phyloP scores from a whole-genome alignment of 2,888 invertebrate genomes.

The Formica aserva region DNA sequence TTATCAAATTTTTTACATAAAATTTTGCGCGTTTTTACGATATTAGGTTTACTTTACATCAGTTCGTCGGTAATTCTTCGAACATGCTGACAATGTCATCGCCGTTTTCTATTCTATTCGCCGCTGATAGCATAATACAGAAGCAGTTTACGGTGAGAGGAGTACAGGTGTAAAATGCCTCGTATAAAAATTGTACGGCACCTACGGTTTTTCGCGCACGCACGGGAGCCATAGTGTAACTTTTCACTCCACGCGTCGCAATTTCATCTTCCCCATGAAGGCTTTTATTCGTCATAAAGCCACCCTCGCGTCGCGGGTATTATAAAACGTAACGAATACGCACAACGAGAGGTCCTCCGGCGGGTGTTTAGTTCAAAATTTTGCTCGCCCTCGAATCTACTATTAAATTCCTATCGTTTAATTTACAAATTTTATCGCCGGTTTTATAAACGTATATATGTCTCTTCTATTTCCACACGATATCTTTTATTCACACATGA shows the following conservation, averaged over 20 bases:
- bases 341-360: slow-evolving; percentile 20
- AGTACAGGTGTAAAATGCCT: slow-evolving; percentile 69
- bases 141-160: slow-evolving; percentile 66
- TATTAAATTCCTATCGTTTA: slow-evolving; percentile 24
- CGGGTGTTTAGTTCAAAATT: slow-evolving; percentile 43
- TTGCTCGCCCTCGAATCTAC: not conserved
- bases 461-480: not conserved
- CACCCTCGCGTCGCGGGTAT: slow-evolving; percentile 62
- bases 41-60: not conserved
- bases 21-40: not conserved
- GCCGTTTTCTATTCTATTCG: not conserved
- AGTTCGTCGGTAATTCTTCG: slow-evolving; percentile 9
- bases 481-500: not conserved
- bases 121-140: slow-evolving; percentile 47
- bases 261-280: slow-evolving; percentile 64
- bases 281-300: slow-evolving; percentile 73
- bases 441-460: slow-evolving; percentile 8
- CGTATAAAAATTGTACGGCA: slow-evolving; percentile 66
- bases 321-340: slow-evolving; percentile 64
- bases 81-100: slow-evolving; percentile 22
- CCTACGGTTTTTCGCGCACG: slow-evolving; percentile 39
- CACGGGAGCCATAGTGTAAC: slow-evolving; percentile 58
- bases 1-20: not conserved
- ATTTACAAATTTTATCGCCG: slow-evolving; percentile 18
- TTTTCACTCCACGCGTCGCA: slow-evolving; percentile 70